Evolutionary conservation across 2,888 invertebrate genomes (phyloP), one percentile per base, ranked within the genome.

Genomic region (Acholoe squamosa): DNA sequence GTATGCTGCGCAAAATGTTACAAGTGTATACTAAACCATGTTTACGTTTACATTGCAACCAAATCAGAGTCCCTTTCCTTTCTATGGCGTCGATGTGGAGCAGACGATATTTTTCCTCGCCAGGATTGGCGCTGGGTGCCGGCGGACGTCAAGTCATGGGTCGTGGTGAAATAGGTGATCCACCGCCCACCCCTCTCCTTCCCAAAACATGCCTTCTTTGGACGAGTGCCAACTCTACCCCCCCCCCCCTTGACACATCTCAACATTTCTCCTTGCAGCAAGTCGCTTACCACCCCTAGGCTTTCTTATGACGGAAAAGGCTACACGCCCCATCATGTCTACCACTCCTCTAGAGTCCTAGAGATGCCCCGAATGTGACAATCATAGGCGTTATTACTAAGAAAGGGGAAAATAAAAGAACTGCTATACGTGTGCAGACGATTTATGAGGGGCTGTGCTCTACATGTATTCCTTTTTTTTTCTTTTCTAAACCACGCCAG

Each of bases 211-310:
- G 61, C 61, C 19, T 19, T 61, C 28, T 71, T 71, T 71, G 71
- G 71, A 71, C 28, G 28, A 5, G 28, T 28, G 71, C 71, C 71
- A 71, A 71, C 28, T 71, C 71, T 28, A 71, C 25, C 19, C 71
- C 71, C 71, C 71, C 7, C 12, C 25, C 19, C 71, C 71, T 28
- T 71, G 71, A 71, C 71, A 71, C 71, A 71, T 71, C 71, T 71
- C 71, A 71, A 71, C 71, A 71, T 71, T 0, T 71, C 71, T 14
- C 12, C 19, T 25, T 3, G 28, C 19, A n/a, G 16, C 71, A 25
- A 31, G 14, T 28, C 31, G 28, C 25, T 61, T n/a, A 61, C 19
- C 19, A 25, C 71, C 71, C 71, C 71, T 12, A 25, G 71, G 31
- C 71, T 14, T 25, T 28, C 71, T 71, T 71, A 71, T 71, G 71